A percentile compares a stretch with the other conserved stretches of the same genome.
phyloP scores from a whole-genome alignment of 2,113 vertebrate genomes.

The Myotis lucifugus region DNA sequence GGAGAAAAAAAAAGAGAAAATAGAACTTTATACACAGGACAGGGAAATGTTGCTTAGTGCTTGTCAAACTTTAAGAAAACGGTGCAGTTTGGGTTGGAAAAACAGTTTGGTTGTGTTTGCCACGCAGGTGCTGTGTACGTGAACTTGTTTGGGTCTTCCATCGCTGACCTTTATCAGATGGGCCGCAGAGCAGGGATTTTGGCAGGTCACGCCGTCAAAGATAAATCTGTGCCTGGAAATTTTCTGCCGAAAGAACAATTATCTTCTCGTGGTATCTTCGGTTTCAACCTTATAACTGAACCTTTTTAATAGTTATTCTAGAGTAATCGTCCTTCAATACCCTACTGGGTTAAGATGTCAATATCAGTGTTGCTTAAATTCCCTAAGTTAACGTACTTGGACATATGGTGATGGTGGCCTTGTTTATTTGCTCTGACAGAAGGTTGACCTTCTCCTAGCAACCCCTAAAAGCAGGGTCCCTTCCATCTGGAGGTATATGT shows the following conservation, averaged over 20 bases:
- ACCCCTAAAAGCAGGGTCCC: neutral
- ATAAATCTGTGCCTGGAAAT: constrained; percentile 67
- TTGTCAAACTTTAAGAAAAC: constrained; percentile 13
- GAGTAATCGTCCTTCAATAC: constrained; percentile 53
- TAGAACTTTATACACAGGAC: neutral
- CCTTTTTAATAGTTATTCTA: constrained; percentile 35
- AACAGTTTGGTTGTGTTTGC: constrained; percentile 1
- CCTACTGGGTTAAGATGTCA: constrained; percentile 42
- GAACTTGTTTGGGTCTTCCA: constrained; percentile 59
- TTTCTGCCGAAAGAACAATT: constrained; percentile 65
- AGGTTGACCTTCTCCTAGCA: neutral
- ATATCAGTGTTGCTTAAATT: neutral
- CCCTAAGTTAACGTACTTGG: constrained; percentile 2
- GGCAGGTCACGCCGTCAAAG: constrained; percentile 79
- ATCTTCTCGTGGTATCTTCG: constrained; percentile 41
- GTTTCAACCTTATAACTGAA: neutral
- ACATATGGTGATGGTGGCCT: neutral
- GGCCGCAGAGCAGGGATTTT: constrained; percentile 68
- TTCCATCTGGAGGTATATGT: neutral
- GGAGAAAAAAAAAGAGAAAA: neutral
- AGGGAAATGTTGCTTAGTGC: neutral
- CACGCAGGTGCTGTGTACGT: constrained; percentile 67
- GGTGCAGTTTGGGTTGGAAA: constrained; percentile 23
- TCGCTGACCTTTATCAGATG: constrained; percentile 86
- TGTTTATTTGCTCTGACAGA: neutral